Conservation (phyloP, 2,797 vertebrate genomes). For the Petrocephalus schoutedeni region DNA sequence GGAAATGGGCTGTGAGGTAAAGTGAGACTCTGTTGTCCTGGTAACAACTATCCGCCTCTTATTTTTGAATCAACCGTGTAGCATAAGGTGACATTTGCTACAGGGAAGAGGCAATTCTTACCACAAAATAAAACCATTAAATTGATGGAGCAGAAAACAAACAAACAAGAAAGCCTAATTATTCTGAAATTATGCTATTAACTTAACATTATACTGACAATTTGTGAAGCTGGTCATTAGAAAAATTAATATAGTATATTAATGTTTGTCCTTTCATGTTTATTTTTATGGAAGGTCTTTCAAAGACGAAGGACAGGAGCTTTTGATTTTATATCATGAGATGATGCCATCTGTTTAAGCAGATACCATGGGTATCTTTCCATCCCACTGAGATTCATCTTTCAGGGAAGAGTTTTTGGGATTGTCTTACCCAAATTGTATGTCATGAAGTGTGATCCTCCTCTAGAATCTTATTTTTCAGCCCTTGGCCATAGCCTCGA, state of each 20-base stretch:
- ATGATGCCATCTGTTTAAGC: slow-evolving; percentile 15
- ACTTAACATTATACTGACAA: not conserved
- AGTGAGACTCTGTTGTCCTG: slow-evolving; percentile 80
- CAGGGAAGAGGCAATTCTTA: slow-evolving; percentile 30
- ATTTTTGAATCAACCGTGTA: slow-evolving; percentile 61
- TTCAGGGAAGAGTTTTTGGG: slow-evolving; percentile 24
- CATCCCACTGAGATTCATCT: slow-evolving; percentile 19
- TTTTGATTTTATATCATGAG: not conserved
- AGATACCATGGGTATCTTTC: not conserved
- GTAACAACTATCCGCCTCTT: slow-evolving; percentile 71
- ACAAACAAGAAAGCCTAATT: slow-evolving; percentile 19
- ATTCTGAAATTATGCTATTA: not conserved
- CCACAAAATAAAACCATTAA: slow-evolving; percentile 4
- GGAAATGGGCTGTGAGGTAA: slow-evolving; percentile 85
- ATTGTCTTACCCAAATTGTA: slow-evolving; percentile 22
- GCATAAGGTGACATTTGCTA: slow-evolving; percentile 63
- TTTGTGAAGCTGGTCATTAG: not conserved
- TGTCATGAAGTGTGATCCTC: slow-evolving; percentile 17
- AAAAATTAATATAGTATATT: not conserved
- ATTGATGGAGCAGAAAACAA: not conserved
- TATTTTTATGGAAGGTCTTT: not conserved
- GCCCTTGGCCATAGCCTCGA: slow-evolving; percentile 25
- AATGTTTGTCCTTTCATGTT: not conserved
- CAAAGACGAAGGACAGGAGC: not conserved
- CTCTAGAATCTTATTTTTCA: slow-evolving; percentile 17